phyloP scores from a whole-genome alignment of 1,140 invertebrate genomes.

The Stegodyphus dumicola region DNA sequence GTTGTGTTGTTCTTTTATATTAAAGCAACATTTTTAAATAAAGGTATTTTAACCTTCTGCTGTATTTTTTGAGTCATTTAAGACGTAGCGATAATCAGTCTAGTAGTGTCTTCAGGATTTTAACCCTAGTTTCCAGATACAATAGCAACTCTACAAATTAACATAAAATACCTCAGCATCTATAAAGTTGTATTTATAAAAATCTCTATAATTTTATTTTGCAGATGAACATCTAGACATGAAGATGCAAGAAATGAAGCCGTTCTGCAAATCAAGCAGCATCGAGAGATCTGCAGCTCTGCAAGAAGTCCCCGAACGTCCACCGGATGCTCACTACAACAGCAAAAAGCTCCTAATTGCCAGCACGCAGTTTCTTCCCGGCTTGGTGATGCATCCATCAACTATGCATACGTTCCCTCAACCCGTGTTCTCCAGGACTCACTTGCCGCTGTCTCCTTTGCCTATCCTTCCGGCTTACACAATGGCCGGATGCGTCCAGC shows the following conservation, averaged over 20 bases:
- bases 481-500: conserved; percentile 49
- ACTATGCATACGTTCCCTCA: conserved; percentile 46
- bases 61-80: too few species aligned
- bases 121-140: too few species aligned
- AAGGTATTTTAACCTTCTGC: too few species aligned
- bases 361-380: conserved; percentile 37
- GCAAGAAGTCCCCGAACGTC: not conserved
- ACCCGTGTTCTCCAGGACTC: conserved; percentile 45
- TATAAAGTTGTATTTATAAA: too few species aligned
- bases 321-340: conserved; percentile 39
- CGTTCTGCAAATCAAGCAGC: conserved; percentile 15
- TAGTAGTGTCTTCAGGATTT: too few species aligned
- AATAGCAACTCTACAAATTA: too few species aligned
- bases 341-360: conserved; percentile 23
- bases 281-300: not conserved
- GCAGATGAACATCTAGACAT: conserved; percentile 53
- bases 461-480: conserved; percentile 48
- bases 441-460: conserved; percentile 50
- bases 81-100: too few species aligned
- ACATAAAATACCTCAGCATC: too few species aligned
- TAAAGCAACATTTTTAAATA: too few species aligned
- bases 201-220: not conserved
- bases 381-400: conserved; percentile 50
- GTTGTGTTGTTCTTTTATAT: too few species aligned
- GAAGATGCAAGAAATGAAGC: conserved; percentile 59